Evolutionary conservation across 2,888 invertebrate genomes (phyloP).

Genomic region (Stenodera caucasica): DNA sequence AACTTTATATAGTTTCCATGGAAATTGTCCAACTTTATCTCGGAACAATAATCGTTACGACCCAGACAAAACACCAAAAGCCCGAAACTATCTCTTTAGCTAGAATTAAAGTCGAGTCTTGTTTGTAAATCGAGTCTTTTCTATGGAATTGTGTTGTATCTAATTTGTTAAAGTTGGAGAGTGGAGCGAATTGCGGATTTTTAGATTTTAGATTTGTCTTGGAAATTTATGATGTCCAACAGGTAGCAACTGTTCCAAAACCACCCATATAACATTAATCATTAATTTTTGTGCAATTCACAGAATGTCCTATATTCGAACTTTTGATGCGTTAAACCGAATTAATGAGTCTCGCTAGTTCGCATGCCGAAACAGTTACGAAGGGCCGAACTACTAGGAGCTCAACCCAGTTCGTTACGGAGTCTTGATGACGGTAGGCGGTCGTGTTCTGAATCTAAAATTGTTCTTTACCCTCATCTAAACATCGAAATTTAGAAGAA

Average conservation of each 20-base stretch:
- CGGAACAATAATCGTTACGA: background rate
- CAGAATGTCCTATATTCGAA: no score
- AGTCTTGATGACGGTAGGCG: slow-evolving; percentile 41
- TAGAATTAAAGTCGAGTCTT: background rate
- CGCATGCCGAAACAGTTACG: slow-evolving; percentile 36
- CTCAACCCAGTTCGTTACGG: slow-evolving; percentile 40
- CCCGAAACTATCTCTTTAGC: background rate
- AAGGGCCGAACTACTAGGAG: slow-evolving; percentile 17
- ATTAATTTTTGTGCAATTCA: background rate
- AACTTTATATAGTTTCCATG: background rate
- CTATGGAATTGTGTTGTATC: background rate
- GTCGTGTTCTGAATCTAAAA: slow-evolving; percentile 35
- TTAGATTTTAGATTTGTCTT: background rate
- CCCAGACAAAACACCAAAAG: background rate
- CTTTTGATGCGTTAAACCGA: slow-evolving; percentile 34
- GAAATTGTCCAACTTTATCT: slow-evolving; percentile 1
- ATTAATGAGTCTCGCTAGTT: slow-evolving; percentile 43
- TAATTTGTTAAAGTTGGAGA: background rate
- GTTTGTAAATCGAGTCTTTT: background rate
- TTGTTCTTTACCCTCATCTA: background rate
- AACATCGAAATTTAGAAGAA: background rate
- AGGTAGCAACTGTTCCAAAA: background rate
- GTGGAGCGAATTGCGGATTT: background rate
- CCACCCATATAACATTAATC: background rate
- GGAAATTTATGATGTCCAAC: background rate